Conservation (phyloP, 2,888 invertebrate species). For the Drosophila putrida region DNA sequence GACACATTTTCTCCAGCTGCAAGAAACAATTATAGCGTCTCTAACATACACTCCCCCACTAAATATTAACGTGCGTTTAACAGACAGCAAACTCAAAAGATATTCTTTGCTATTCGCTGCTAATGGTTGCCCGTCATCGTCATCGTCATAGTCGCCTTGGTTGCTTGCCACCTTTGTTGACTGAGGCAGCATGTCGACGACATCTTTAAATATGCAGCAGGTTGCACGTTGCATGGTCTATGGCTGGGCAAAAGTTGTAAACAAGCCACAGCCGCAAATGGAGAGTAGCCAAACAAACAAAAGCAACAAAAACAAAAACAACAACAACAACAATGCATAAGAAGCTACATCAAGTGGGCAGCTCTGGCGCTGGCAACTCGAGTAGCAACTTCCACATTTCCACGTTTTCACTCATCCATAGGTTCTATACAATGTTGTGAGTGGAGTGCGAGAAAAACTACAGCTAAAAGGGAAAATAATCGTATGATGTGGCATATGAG, state of each 20-base stretch:
- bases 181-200: conserved; percentile 63
- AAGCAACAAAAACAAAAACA: conserved; percentile 39
- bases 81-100: conserved; percentile 65
- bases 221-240: conserved; percentile 48
- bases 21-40: conserved; percentile 78
- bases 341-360: conserved; percentile 58
- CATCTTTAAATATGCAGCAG: conserved; percentile 79
- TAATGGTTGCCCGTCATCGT: conserved; percentile 59
- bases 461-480: neutral
- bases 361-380: conserved; percentile 48
- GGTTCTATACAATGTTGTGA: conserved; percentile 16
- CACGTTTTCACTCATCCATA: conserved; percentile 24
- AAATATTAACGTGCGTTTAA: conserved; percentile 36
- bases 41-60: conserved; percentile 30
- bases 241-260: conserved; percentile 54
- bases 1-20: conserved; percentile 80
- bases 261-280: conserved; percentile 75
- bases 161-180: conserved; percentile 70
- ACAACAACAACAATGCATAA: conserved; percentile 30
- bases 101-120: conserved; percentile 48
- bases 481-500: neutral
- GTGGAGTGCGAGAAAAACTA: conserved; percentile 14
- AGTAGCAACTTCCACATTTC: conserved; percentile 62
- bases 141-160: conserved; percentile 25
- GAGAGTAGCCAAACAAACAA: conserved; percentile 72